Base-by-base conservation (phyloP, 1,140 invertebrate species). In the Drosophila kikkawai region DNA sequence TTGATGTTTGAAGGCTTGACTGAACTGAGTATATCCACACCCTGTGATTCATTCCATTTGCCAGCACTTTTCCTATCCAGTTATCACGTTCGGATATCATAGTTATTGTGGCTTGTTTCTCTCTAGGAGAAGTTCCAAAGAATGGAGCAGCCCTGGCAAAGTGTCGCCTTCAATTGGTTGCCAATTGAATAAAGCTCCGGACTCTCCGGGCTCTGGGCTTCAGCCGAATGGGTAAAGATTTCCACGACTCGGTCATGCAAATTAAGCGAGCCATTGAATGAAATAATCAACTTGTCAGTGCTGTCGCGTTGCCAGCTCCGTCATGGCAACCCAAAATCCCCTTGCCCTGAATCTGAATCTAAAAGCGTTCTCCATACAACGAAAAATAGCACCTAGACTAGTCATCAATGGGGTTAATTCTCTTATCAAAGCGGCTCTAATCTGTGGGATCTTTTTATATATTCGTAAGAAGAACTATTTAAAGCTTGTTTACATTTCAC, bases 181-280 rank as follows among this genome's bases (percentile, higher is more conserved):
- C 75, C 79, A 86, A 86, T 86, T 86, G 70, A 86, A 73, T 59
- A 63, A 55, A 39, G 12, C 29, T 50, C 1, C 9, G 22, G 34
- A 9, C 22, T n/a, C 36, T 57, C 42, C 19, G 17, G 12, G 7
- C 45, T 47, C 3, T 17, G 17, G 37, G 39, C 53, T 64, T 11
- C 22, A 22, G 17, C 0, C n/a, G 36, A 55, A 42, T 53, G 53
- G 32, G 41, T 59, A 67, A 59, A 70, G 57, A 63, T 70, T 70
- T 70, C 36, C 75, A 64, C 50, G 37, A 34, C 26, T 56, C 32
- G 19, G 9, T 36, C 58, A 63, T 74, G 71, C 65, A 65, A 83
- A 83, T 88, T 88, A 61, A 87, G 45, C 66, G 55, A 83, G 13
- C 77, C 77, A 87, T 66, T 87, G 80, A 86, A 83, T 77, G 34